phyloP scores from a whole-genome alignment of 2,797 vertebrate species.

The Cossypha heuglini region DNA sequence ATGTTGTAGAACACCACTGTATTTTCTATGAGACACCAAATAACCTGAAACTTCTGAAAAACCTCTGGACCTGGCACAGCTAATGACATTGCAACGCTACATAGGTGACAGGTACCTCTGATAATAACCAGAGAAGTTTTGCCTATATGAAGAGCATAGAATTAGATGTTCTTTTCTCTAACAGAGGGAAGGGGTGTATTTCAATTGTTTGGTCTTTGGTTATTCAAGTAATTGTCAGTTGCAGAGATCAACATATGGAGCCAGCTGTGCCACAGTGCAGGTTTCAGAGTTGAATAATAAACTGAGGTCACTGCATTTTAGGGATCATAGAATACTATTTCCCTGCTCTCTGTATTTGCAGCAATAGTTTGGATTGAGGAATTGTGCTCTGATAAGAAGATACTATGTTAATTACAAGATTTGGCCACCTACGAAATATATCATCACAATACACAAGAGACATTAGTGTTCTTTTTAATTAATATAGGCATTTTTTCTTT shows the following conservation, averaged over 20 bases:
- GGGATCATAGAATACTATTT: not conserved
- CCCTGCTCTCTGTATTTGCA: not conserved
- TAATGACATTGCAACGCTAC: not conserved
- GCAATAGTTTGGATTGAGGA: not conserved
- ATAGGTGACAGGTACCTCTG: not conserved
- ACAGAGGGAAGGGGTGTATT: accelerated
- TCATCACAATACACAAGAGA: not conserved
- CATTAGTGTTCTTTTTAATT: not conserved
- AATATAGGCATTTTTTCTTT: not conserved
- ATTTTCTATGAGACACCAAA: not conserved
- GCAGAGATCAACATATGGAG: not conserved
- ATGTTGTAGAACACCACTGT: not conserved
- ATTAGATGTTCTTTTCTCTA: not conserved
- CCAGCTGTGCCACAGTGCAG: not conserved
- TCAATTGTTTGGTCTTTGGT: not conserved
- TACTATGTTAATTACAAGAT: not conserved
- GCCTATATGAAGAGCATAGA: not conserved
- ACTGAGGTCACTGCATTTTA: accelerated
- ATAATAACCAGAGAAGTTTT: not conserved
- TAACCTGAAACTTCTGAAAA: not conserved
- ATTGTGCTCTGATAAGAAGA: not conserved
- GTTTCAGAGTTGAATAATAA: not conserved
- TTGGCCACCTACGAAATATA: not conserved
- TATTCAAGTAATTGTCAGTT: not conserved
- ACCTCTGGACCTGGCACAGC: not conserved